Evolutionary conservation across 2,888 invertebrate species (phyloP).

Genomic region (Copidosoma aretas): DNA sequence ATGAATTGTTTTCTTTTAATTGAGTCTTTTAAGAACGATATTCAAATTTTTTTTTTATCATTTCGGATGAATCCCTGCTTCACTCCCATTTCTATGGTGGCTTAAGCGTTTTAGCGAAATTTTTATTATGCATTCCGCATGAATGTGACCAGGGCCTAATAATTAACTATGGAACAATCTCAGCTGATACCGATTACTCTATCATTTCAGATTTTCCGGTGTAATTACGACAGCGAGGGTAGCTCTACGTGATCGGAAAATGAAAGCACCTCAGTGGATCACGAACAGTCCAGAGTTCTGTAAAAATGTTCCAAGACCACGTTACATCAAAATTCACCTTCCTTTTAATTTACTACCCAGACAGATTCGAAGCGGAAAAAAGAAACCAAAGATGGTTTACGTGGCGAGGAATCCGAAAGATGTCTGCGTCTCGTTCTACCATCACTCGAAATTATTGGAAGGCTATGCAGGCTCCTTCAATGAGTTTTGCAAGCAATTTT

Average conservation of each 20-base stretch:
- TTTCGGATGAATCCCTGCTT: too few relatives aligned
- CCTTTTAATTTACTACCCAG: constrained; percentile 68
- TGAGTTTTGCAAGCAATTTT: constrained; percentile 69
- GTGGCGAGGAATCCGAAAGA: constrained; percentile 78
- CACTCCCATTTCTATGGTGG: too few relatives aligned
- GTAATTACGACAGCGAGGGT: background rate
- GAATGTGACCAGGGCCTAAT: too few relatives aligned
- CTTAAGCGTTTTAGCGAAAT: too few relatives aligned
- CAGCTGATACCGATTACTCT: too few relatives aligned
- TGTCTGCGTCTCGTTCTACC: constrained; percentile 74
- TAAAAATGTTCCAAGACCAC: constrained; percentile 63
- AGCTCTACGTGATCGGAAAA: background rate
- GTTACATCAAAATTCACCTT: constrained; percentile 72
- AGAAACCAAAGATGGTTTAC: constrained; percentile 69
- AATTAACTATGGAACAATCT: too few relatives aligned
- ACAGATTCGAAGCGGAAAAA: constrained; percentile 60
- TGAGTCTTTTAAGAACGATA: too few relatives aligned
- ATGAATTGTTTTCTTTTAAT: too few relatives aligned
- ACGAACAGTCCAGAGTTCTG: constrained; percentile 54
- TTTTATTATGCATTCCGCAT: too few relatives aligned
- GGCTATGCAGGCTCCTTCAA: constrained; percentile 66
- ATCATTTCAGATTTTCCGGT: constrained; percentile 12
- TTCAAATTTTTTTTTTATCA: too few relatives aligned
- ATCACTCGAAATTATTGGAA: constrained; percentile 69
- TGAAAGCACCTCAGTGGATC: constrained; percentile 13